A percentile compares a stretch with the other conserved stretches of the same genome.
phyloP scores from a whole-genome alignment of 2,888 invertebrate genomes.

The Lithophane socia region DNA sequence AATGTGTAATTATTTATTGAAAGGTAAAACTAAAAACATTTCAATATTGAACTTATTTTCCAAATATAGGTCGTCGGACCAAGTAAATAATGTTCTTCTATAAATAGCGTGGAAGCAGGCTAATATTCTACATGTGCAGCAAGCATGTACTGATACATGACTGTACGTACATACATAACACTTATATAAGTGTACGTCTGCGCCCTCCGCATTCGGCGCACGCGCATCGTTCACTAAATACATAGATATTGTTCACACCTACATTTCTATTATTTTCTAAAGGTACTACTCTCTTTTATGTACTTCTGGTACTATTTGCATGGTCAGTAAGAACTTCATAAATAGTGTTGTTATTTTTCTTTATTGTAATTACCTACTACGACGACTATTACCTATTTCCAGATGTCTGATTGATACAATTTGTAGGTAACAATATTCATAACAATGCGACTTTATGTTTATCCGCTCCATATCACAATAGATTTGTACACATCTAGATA shows the following conservation, averaged over 20 bases:
- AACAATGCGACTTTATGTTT: background rate
- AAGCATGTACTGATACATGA: constrained; percentile 17
- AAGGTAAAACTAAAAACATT: background rate
- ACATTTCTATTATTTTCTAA: constrained; percentile 50
- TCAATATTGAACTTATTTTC: background rate
- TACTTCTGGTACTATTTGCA: background rate
- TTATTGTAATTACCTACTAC: no score
- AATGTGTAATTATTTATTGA: background rate
- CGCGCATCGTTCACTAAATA: constrained; percentile 38
- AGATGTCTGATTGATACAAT: background rate
- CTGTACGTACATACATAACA: constrained; percentile 52
- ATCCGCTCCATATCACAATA: background rate
- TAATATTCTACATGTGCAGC: constrained; percentile 45
- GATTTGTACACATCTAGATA: background rate
- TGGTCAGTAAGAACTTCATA: background rate
- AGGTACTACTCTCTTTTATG: constrained; percentile 9
- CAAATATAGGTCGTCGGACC: background rate
- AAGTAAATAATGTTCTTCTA: constrained; percentile 13
- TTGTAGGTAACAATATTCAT: background rate
- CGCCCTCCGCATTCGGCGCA: constrained; percentile 43
- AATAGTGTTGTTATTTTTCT: background rate
- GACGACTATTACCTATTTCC: background rate
- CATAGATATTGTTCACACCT: constrained; percentile 18
- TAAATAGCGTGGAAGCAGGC: constrained; percentile 39
- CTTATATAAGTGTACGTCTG: constrained; percentile 47